Evolutionary conservation across 2,113 vertebrate species (phyloP), one percentile per base, ranked within the genome.

Genomic region (Aegithalos caudatus): DNA sequence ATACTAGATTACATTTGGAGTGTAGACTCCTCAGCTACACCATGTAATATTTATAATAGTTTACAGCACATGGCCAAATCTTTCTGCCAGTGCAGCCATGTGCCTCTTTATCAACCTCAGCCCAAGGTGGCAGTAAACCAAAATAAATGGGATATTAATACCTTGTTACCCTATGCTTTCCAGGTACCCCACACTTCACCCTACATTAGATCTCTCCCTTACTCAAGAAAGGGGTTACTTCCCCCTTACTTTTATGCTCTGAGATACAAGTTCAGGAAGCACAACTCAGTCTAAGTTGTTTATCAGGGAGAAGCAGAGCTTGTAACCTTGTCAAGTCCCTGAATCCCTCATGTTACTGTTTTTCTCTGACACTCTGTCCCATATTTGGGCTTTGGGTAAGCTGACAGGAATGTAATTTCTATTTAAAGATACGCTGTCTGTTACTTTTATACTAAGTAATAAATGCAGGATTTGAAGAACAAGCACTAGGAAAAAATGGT

Each of bases 311-410:
- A 79, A 90, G 54, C 58, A 87, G 65, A 96, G n/a, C 7, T 76
- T 51, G 33, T 57, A 73, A 47, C 7, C 3, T 77, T 86, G 88
- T 95, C 72, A 95, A 86, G 71, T 80, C 83, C 82, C 92, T 21
- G 80, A 89, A 95, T 94, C 86, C 72, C 72, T 95, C 77, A 47
- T 74, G 64, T 71, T 94, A 89, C 51, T 88, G 66, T 79, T 92
- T 87, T 93, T 74, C 91, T 88, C 88, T 94, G 92, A 83, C 80
- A 90, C 64, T 58, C 31, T 78, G 79, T 88, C 86, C 92, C 92
- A 78, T 94, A 94, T 90, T 94, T 95, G 91, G 94, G 72, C 80
- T 86, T 96, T 87, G 91, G 88, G 76, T 96, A 95, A 95, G 83
- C 86, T 93, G 88, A 95, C 86, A 94, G 76, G 88, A 95, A 95